Conservation (phyloP, 2,113 vertebrate genomes). For the Sturnira hondurensis region DNA sequence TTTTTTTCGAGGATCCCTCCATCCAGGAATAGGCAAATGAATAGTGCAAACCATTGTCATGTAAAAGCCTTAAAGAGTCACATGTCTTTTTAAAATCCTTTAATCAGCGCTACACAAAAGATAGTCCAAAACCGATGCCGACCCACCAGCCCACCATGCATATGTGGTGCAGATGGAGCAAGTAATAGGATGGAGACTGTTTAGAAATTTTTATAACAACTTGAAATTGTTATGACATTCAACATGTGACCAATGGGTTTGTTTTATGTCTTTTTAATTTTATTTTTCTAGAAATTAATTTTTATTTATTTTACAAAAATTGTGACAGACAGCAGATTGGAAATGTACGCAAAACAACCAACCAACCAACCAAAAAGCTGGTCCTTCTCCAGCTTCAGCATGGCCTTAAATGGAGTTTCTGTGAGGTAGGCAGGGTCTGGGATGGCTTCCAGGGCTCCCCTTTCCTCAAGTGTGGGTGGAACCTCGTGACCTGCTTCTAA, state of each 20-base stretch:
- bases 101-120: not conserved
- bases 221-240: not conserved
- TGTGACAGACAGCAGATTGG: not conserved
- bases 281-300: slow-evolving; percentile 23
- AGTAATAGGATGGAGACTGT: not conserved
- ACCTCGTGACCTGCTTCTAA: not conserved
- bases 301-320: slow-evolving; percentile 7
- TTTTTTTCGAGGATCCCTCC: not conserved
- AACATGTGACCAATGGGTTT: not conserved
- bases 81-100: not conserved
- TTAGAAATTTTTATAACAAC: not conserved
- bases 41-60: not conserved
- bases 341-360: not conserved
- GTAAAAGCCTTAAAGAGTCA: slow-evolving; percentile 7
- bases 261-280: not conserved
- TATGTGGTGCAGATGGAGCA: not conserved
- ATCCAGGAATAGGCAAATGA: not conserved
- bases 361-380: not conserved
- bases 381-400: not conserved
- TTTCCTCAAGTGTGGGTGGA: not conserved
- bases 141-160: not conserved
- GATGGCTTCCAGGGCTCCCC: not conserved
- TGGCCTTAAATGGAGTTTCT: not conserved
- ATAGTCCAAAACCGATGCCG: not conserved
- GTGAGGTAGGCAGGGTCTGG: not conserved